These are phyloP conservation scores for Neoniphon sammara DNA, from an alignment of 2,797 vertebrate species.

Conservation along the genomic window DNA sequence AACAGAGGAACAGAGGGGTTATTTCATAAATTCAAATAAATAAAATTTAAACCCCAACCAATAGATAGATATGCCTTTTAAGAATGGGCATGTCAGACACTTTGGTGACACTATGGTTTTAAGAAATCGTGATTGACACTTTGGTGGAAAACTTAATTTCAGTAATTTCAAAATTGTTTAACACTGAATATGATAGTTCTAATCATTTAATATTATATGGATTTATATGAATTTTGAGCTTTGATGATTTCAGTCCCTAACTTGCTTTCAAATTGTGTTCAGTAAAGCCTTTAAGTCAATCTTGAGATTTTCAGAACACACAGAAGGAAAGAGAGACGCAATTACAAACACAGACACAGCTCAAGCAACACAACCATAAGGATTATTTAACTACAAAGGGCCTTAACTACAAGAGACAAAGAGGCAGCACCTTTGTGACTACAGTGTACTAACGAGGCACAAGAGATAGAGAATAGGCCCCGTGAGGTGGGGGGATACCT, in stretches of 20 bases:
- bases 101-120: not conserved
- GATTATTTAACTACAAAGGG: conserved; percentile 76
- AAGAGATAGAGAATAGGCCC: conserved; percentile 90
- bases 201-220: not conserved
- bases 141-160: not conserved
- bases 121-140: not conserved
- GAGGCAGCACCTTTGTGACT: conserved; percentile 84
- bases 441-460: conserved; percentile 87
- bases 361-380: conserved; percentile 83
- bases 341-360: conserved; percentile 79
- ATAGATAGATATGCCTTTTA: not conserved
- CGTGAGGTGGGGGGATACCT: conserved; percentile 94
- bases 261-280: conserved; percentile 50
- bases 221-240: conserved; percentile 5
- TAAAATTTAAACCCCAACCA: conserved; percentile 6
- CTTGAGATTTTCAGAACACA: conserved; percentile 91
- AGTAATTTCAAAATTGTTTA: conserved; percentile 9
- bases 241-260: conserved; percentile 31
- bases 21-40: conserved; percentile 13
- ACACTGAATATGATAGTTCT: conserved; percentile 6
- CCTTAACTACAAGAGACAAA: conserved; percentile 85
- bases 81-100: conserved; percentile 15
- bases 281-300: conserved; percentile 83
- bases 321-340: conserved; percentile 78
- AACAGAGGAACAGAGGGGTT: not conserved